Base-by-base conservation (phyloP, 2,113 vertebrate species). In the Solenodon paradoxus region DNA sequence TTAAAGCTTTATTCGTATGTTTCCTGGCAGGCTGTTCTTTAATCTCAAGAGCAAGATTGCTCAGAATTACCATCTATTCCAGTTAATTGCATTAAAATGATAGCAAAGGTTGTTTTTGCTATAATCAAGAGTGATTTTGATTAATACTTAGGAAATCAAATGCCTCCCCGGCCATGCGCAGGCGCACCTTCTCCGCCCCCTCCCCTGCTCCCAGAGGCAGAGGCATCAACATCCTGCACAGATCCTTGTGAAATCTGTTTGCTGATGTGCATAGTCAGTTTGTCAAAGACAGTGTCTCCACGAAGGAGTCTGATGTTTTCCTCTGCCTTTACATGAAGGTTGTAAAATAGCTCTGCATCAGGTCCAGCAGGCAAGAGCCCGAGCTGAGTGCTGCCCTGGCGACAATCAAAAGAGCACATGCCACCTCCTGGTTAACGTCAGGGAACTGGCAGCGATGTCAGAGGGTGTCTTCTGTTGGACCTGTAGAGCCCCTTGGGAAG, bases 41-140 rank as follows among this genome's bases (percentile, higher is more conserved):
- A 98, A 98, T 98, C 98, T 98, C 97, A 98, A 98, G 98, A 98
- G 98, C 96, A 97, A 98, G 98, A 98, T 98, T 98, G 98, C 98
- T 98, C 96, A 97, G 98, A 98, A 98, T 98, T 98, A 98, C 97
- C 98, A 98, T 98, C 98, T 98, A 98, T 97, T 98, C 98, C 97
- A 78, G 97, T 97, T 98, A 98, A 98, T 98, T 98, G 98, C 98
- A 97, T 98, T 87, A 97, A 98, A 97, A 96, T 97, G 24, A 97
- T 97, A 97, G 98, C 97, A 97, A 97, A 98, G 97, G 97, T 98
- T 98, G 97, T 98, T 98, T 98, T 98, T 97, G 97, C 97, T 96
- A 97, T 98, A 98, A 98, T 98, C 98, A 98, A 98, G 97, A 98
- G 95, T 95, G 97, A 98, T 98, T 98, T 98, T 98, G 98, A 98